Conservation (phyloP, 2,113 vertebrate genomes). For the Candoia aspera region DNA sequence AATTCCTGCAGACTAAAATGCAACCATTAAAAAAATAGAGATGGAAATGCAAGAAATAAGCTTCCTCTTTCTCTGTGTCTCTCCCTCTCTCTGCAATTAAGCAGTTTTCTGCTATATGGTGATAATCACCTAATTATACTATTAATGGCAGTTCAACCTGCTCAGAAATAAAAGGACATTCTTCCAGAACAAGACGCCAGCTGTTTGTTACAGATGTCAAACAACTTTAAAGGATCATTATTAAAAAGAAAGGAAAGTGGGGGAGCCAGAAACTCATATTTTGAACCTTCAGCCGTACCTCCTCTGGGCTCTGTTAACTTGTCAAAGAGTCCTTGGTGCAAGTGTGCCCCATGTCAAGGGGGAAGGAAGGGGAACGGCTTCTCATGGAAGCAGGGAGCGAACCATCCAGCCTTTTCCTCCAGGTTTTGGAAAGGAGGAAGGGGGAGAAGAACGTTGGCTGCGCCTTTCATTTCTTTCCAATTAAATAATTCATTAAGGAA, state of each 20-base stretch:
- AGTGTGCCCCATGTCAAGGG: neutral
- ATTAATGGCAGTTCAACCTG: slow-evolving; percentile 88
- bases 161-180: slow-evolving; percentile 80
- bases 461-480: slow-evolving; percentile 9
- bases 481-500: slow-evolving; percentile 39
- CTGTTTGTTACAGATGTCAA: slow-evolving; percentile 85
- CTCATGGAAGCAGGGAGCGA: fast-evolving
- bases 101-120: slow-evolving; percentile 80
- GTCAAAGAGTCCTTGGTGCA: neutral
- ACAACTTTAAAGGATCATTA: slow-evolving; percentile 77
- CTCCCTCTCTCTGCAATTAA: slow-evolving; percentile 77
- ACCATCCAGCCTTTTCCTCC: neutral
- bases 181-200: slow-evolving; percentile 80
- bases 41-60: slow-evolving; percentile 67
- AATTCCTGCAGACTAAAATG: slow-evolving; percentile 73
- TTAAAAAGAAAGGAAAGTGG: slow-evolving; percentile 57
- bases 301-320: neutral
- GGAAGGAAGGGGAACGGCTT: neutral
- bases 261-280: neutral
- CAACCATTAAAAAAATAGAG: slow-evolving; percentile 62
- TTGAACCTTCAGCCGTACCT: neutral
- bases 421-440: neutral
- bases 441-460: neutral
- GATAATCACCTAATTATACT: slow-evolving; percentile 88
- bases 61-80: neutral